Base-by-base conservation (phyloP, 2,888 invertebrate species). In the Lithodes maja region DNA sequence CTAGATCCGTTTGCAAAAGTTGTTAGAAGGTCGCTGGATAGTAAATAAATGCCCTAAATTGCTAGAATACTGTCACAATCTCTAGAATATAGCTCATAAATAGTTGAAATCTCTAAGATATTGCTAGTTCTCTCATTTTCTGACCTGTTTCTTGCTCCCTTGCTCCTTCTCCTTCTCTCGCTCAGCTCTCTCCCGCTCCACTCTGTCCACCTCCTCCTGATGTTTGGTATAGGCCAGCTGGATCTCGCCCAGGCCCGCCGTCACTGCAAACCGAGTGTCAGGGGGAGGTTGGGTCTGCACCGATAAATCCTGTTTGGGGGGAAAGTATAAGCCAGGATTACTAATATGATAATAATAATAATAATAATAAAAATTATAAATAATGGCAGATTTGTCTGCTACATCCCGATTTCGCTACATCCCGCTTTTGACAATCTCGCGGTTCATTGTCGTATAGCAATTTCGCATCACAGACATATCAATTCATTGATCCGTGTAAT, bases 271-370 rank as follows among this genome's bases (percentile, higher is more conserved):
- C 55, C 71, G 54, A 12, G 88, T 88, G 33, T 86, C 83, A 9
- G 90, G 90, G 3, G 90, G 90, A 2, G 90, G 90, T 49, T 90
- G 88, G 1, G 90, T 90, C 61, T 90, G 90, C 15, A 89, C 83
- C 0, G 74, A 54, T 53, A 83, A 54, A 5, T 85, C 86, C 90
- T 90, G 80, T 12, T 3, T 3, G 17, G 15, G 3, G 3, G 17
- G 74, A n/a, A 12, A 68, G 68, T 12, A 7, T 12, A 15, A 68
- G 15, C 7, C 68, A 33, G 33, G 33, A 33, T 33, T 33, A 33
- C 33, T 33, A 33, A 33, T 33, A 33, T 33, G 0, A 33, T 68
- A 7, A 68, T 33, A 33, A 33, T 33, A 33, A 33, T 33, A 33
- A 33, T 33, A 33, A 33, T 33, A 33, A 33, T 33, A 68, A 68